Percentiles rank a stretch among this genome's conserved stretches.
These are phyloP conservation scores for Arvicanthis niloticus DNA, from an alignment of 2,113 vertebrate species.

Conservation along the genomic window DNA sequence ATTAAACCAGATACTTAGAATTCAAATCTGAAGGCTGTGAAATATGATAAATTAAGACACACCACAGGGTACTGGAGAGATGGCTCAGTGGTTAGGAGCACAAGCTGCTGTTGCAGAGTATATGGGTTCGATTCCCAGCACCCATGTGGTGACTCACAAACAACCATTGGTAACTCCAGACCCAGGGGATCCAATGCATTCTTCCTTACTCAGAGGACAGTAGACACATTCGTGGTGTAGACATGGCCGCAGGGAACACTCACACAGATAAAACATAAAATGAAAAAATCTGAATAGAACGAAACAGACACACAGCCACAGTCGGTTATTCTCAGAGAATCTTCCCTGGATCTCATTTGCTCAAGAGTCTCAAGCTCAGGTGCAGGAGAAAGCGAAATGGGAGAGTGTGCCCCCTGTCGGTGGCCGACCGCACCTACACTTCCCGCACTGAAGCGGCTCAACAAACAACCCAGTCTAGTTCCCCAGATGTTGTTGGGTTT, in stretches of 20 bases:
- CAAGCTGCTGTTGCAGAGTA: background rate
- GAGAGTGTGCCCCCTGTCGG: no score
- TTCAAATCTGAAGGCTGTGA: background rate
- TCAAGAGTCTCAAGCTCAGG: background rate
- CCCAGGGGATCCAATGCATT: background rate
- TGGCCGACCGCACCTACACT: background rate
- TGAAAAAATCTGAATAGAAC: background rate
- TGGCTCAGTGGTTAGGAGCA: background rate
- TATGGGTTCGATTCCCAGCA: background rate
- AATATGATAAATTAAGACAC: background rate
- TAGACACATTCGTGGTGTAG: background rate
- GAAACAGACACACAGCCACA: background rate
- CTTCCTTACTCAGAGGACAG: background rate
- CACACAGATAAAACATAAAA: background rate
- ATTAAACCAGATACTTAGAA: background rate
- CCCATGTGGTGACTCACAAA: background rate
- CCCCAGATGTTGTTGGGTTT: background rate
- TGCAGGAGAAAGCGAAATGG: background rate
- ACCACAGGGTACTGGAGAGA: background rate
- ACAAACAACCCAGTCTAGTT: background rate
- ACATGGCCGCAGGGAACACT: no score
- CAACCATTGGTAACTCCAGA: background rate
- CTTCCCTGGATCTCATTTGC: background rate
- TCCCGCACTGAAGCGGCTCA: background rate
- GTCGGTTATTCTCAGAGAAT: background rate